phyloP scores from a whole-genome alignment of 2,113 vertebrate genomes.

The Varanus komodoensis region DNA sequence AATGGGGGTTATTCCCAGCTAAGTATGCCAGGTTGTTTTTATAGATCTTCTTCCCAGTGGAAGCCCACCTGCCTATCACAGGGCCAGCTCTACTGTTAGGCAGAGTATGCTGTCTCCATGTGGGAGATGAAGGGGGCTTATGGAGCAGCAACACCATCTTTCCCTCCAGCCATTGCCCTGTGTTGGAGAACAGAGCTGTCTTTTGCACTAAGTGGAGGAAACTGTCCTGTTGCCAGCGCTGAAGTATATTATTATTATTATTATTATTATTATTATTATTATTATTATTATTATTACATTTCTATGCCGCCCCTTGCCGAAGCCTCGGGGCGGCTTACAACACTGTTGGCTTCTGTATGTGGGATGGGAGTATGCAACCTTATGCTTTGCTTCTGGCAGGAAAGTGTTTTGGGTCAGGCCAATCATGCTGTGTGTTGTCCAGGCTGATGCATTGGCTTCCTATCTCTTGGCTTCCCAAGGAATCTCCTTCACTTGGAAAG shows the following conservation, averaged over 20 bases:
- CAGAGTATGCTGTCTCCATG: too few species aligned
- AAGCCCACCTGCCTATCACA: neutral
- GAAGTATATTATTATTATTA: too few species aligned
- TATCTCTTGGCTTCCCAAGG: neutral
- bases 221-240: neutral
- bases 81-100: too few species aligned
- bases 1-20: neutral
- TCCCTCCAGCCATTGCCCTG: neutral
- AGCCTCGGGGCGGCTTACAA: too few species aligned
- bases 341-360: neutral
- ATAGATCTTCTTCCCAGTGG: neutral
- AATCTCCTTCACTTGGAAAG: neutral
- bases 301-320: too few species aligned
- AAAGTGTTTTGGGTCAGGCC: neutral
- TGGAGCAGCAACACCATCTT: neutral
- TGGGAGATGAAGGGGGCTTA: too few species aligned
- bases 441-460: neutral
- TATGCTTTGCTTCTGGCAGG: neutral
- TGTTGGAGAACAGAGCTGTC: neutral
- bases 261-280: too few species aligned
- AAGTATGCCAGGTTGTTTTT: neutral
- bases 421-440: neutral
- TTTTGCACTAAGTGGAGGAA: neutral
- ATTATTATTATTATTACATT: too few species aligned
- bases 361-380: neutral